Percentiles rank a stretch among this genome's conserved stretches.
phyloP scores from a whole-genome alignment of 64 coral and sea anemone species.

The Orbicella faveolata region DNA sequence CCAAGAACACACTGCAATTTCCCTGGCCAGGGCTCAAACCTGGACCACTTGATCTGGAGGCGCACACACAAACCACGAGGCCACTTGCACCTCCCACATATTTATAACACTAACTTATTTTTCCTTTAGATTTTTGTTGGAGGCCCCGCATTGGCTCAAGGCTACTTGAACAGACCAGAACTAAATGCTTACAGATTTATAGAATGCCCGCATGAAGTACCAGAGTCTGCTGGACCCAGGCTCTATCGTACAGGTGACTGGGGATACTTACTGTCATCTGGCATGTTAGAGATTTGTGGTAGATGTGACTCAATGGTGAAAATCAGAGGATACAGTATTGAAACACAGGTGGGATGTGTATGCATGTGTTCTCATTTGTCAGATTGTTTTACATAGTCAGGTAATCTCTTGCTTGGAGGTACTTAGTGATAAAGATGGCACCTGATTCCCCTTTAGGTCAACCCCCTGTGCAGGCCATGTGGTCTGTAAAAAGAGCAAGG shows the following conservation, averaged over 20 bases:
- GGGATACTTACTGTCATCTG: conserved; percentile 85
- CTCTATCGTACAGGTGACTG: conserved; percentile 91
- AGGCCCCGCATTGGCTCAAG: conserved; percentile 77
- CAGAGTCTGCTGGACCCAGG: conserved; percentile 45
- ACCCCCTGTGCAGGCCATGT: too few relatives aligned
- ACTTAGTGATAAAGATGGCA: too few relatives aligned
- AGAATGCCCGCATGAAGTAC: conserved; percentile 51
- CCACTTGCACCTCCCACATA: too few relatives aligned
- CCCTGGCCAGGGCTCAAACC: too few relatives aligned
- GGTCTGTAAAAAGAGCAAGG: too few relatives aligned
- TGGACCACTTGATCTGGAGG: too few relatives aligned
- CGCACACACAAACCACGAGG: too few relatives aligned
- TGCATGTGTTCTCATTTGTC: neutral
- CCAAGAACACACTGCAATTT: too few relatives aligned
- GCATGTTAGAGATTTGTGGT: conserved; percentile 82
- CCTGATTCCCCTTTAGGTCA: too few relatives aligned
- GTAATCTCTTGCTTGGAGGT: too few relatives aligned
- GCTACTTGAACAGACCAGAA: conserved; percentile 93
- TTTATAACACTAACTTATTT: neutral
- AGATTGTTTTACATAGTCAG: too few relatives aligned
- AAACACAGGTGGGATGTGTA: conserved; percentile 64
- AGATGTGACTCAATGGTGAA: conserved; percentile 95
- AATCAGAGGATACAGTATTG: conserved; percentile 93
- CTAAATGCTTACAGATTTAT: conserved; percentile 75
- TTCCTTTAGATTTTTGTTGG: conserved; percentile 87